Evolutionary conservation across 2,888 invertebrate species (phyloP), one percentile per base, ranked within the genome.

Genomic region (Lutraria lutraria): DNA sequence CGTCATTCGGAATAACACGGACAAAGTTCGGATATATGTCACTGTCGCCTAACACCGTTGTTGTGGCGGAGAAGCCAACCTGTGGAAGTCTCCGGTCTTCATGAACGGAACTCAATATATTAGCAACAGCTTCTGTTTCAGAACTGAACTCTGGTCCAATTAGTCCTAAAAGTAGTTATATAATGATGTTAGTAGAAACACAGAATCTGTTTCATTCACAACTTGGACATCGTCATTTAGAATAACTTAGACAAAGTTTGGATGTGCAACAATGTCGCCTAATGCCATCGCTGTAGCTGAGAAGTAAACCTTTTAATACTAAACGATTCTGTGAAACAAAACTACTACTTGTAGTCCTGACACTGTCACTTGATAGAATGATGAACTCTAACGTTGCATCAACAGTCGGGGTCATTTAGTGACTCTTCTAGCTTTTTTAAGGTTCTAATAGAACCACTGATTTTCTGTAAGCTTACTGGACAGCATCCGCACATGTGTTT

Each of bases 211-310:
- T 43, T 43, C 43, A 43, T 43, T 43, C 43, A 43, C 81, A 12
- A 91, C 82, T 88, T 94, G 93, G 3, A 88, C 56, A 1, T 63
- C 43, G 53, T 94, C 93, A 83, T 85, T 85, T 0, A 92, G 92
- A 25, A 94, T 89, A 0, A 92, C 92, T 52, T 91, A 53, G 85
- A 89, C 88, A 85, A 92, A 90, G 82, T 92, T 94, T 3, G 87
- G 83, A 84, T 91, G 92, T n/a, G 79, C 72, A 16, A 68, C 56
- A 8, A 25, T 53, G 76, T 91, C 81, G 25, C 81, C 80, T 3
- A 94, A 88, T 0, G 72, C 68, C 16, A 81, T 43, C 0, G 91
- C 88, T 0, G 93, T 93, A 21, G 92, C 88, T 6, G 92, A 90
- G 63, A 81, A 90, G 15, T 91, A 88, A 3, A 93, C 86, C 83